Base-by-base conservation (phyloP, 1,140 invertebrate species). In the Drosophila elegans region DNA sequence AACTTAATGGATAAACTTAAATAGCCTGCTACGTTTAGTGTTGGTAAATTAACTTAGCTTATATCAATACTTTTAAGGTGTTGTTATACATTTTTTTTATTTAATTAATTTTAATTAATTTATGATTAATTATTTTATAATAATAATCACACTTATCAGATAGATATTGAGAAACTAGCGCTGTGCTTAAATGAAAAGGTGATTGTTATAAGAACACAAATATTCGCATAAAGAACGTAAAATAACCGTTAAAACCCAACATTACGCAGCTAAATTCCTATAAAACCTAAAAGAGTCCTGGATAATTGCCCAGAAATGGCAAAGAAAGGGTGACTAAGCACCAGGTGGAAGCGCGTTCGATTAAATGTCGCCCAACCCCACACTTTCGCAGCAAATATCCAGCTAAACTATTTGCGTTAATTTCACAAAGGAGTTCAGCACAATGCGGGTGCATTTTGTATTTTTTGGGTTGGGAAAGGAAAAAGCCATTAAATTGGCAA, bases 301-400 rank as follows among this genome's bases (percentile, higher is more conserved):
- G 67, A 85, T 68, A 68, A 68, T 68, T 84, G 71, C 64, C 74
- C 74, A 59, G 78, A 39, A 67, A 67, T 61, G 63, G 27, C 59
- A 52, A 10, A 4, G 16, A 52, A 62, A 63, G 66, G 80, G 80
- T 84, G 81, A 84, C 81, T 84, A 85, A 84, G 81, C 81, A 79
- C 77, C 81, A 85, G 81, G 77, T 84, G 81, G 81, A 74, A 78
- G 57, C 67, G 45, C 46, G 45, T 63, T 38, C 55, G 21, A 77
- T 55, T 42, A 64, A 11, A 68, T 21, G 36, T 42, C 21, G 12
- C 46, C 64, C 46, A 44, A 64, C 46, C 64, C 42, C 34, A 46
- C 56, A 46, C 56, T 51, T 6, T 39, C 72, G 16, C 38, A 29
- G 46, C 3, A 29, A 42, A 49, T 52, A 55, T 12, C 6, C 38